A percentile compares a stretch with the other conserved stretches of the same genome.
Conservation (phyloP, 2,888 invertebrate species). For the Volucella inanis region DNA sequence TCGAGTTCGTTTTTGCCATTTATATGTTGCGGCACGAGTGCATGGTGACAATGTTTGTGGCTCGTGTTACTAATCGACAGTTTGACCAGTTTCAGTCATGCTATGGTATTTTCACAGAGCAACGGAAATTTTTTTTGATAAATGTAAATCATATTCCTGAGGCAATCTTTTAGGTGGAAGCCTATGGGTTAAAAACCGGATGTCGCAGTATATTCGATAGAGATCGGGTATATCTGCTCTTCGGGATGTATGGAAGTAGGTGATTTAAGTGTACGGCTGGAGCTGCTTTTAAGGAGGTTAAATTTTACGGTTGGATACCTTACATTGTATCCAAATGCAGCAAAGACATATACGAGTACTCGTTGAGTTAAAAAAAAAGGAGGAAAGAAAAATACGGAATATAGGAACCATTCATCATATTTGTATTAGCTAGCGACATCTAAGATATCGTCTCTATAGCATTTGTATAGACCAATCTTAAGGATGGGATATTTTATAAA, state of each 20-base stretch:
- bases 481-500: no score
- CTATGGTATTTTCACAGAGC: neutral
- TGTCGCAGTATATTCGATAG: neutral
- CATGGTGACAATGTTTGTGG: conserved; percentile 37
- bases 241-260: conserved; percentile 5
- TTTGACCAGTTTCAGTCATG: conserved; percentile 30
- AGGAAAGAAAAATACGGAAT: no score
- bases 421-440: no score
- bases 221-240: neutral
- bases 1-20: neutral
- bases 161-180: conserved; percentile 9
- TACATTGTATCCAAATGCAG: neutral
- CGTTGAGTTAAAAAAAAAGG: no score
- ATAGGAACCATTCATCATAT: no score
- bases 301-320: conserved; percentile 27
- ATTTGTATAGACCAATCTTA: no score
- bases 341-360: no score
- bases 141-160: conserved; percentile 59
- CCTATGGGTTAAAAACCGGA: neutral
- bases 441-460: no score
- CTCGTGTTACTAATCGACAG: conserved; percentile 52
- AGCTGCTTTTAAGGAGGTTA: conserved; percentile 19
- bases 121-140: conserved; percentile 58
- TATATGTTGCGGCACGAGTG: neutral
- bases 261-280: neutral